Evolutionary conservation across 2,797 vertebrate species (phyloP).

Genomic region (Pseudomugil tenellus): DNA sequence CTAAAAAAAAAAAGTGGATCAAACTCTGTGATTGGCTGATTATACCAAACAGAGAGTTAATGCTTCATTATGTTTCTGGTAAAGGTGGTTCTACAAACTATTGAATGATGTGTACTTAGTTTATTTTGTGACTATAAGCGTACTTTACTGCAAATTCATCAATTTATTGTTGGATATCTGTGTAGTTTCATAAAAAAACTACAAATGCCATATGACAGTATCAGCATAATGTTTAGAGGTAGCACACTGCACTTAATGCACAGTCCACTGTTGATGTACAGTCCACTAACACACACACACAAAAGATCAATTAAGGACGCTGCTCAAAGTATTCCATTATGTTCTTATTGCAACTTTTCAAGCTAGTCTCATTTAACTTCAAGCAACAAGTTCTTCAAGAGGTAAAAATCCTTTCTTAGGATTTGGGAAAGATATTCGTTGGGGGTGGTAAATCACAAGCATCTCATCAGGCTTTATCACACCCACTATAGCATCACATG

Average conservation of each 20-base stretch:
- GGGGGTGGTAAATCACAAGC: no score
- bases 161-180: background rate
- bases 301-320: background rate
- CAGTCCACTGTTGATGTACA: background rate
- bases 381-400: background rate
- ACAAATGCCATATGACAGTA: background rate
- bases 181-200: background rate
- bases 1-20: background rate
- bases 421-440: background rate
- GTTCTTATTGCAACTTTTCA: background rate
- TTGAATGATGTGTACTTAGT: background rate
- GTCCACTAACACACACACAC: background rate
- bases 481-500: no score
- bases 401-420: background rate
- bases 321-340: background rate
- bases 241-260: no score
- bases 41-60: background rate
- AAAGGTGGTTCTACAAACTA: no score
- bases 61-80: no score
- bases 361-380: background rate
- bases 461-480: no score
- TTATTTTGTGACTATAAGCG: background rate
- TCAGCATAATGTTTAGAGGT: background rate
- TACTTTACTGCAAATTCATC: background rate
- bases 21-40: background rate